Evolutionary conservation across 1,140 invertebrate species (phyloP).

Genomic region (Aphaenogaster ashmeadi): DNA sequence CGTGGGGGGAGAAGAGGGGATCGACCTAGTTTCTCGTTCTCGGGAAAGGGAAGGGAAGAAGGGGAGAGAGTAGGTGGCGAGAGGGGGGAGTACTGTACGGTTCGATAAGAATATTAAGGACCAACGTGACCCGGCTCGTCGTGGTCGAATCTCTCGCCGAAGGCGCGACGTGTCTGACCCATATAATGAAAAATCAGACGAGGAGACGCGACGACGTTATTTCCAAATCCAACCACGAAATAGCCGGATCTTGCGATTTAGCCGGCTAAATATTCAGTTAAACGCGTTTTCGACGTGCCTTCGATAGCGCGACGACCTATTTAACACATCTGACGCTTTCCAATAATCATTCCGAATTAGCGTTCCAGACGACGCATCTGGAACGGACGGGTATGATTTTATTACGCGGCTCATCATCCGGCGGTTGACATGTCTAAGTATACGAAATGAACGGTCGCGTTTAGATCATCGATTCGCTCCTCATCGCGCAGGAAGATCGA

Average conservation of each 20-base stretch:
- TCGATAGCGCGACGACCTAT: constrained; percentile 63
- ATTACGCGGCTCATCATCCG: constrained; percentile 22
- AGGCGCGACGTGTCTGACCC: constrained; percentile 39
- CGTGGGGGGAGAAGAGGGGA: background rate
- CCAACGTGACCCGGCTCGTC: constrained; percentile 66
- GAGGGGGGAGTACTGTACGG: background rate
- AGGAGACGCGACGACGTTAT: constrained; percentile 38
- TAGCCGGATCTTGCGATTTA: constrained; percentile 52
- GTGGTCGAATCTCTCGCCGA: constrained; percentile 32
- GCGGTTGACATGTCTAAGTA: constrained; percentile 20
- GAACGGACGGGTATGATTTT: constrained; percentile 42
- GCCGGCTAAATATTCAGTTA: constrained; percentile 1
- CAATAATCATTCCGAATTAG: constrained; percentile 66
- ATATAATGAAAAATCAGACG: constrained; percentile 40
- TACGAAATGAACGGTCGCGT: constrained; percentile 5
- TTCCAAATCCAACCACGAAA: constrained; percentile 45
- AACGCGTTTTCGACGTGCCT: constrained; percentile 20
- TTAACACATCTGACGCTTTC: constrained; percentile 62
- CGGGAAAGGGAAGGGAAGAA: background rate
- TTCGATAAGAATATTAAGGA: constrained; percentile 76
- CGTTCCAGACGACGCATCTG: constrained; percentile 38
- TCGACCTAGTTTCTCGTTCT: constrained; percentile 59
- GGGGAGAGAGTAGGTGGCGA: too few species aligned
- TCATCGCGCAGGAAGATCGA: background rate
- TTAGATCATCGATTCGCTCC: constrained; percentile 23